These are phyloP conservation scores for Calameuta idolon DNA, from an alignment of 2,888 invertebrate species.

Conservation along the genomic window DNA sequence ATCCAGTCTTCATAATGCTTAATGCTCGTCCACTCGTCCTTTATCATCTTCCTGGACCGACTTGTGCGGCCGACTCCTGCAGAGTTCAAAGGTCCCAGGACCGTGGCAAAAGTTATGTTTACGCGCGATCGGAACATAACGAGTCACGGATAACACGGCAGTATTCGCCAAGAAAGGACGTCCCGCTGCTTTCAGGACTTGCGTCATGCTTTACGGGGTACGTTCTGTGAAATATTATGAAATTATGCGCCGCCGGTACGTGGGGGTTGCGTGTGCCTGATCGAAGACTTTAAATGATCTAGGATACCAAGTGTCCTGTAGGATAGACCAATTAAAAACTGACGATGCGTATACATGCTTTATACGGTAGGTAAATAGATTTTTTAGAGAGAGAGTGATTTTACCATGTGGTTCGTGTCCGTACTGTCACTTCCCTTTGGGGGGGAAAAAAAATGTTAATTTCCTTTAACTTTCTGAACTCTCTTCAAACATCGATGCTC, in stretches of 20 bases:
- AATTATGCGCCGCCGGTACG: slow-evolving; percentile 1
- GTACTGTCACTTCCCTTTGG: background rate
- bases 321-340: no score
- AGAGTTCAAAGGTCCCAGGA: slow-evolving; percentile 13
- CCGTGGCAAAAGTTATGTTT: slow-evolving; percentile 7
- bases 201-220: slow-evolving; percentile 7
- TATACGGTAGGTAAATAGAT: no score
- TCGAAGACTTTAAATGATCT: no score
- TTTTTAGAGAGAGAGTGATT: no score
- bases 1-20: no score
- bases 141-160: slow-evolving; percentile 7
- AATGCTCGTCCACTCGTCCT: no score
- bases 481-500: slow-evolving; percentile 14
- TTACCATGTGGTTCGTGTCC: no score
- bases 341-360: no score
- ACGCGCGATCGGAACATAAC: slow-evolving; percentile 10
- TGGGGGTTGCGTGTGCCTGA: background rate
- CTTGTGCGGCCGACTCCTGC: background rate
- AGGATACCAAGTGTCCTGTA: no score
- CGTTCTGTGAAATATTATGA: background rate
- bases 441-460: background rate
- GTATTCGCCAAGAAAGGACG: slow-evolving; percentile 9
- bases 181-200: slow-evolving; percentile 1
- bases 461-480: slow-evolving; percentile 5
- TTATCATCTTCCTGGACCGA: no score